Evolutionary conservation across 2,797 vertebrate species (phyloP).

Genomic region (Sebastes umbrosus): DNA sequence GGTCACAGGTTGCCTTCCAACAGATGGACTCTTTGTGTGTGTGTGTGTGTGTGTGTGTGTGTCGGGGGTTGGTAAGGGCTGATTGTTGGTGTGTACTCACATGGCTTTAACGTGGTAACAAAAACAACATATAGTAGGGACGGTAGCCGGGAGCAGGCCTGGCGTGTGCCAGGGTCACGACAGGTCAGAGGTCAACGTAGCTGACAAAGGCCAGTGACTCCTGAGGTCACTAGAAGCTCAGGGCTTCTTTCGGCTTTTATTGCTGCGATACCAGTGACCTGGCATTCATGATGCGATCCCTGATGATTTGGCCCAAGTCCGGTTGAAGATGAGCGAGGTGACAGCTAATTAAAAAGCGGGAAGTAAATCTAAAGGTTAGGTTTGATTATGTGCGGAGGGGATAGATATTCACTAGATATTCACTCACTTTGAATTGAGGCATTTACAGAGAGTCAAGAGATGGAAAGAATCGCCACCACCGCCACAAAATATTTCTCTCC

Average conservation of each 20-base stretch:
- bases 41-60: slow-evolving; percentile 7
- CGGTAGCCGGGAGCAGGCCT: slow-evolving; percentile 26
- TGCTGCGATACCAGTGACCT: slow-evolving; percentile 42
- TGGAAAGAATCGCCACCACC: slow-evolving; percentile 21
- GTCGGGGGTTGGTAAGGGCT: neutral
- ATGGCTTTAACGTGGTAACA: slow-evolving; percentile 59
- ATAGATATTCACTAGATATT: neutral
- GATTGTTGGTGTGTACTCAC: slow-evolving; percentile 51
- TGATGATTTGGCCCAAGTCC: slow-evolving; percentile 21
- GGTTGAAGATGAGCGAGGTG: slow-evolving; percentile 10
- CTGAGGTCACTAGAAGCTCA: slow-evolving; percentile 46
- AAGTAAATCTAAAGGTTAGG: slow-evolving; percentile 28
- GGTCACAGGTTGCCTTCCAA: slow-evolving; percentile 71
- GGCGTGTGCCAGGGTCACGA: slow-evolving; percentile 69
- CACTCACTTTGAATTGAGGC: neutral
- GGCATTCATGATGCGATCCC: slow-evolving; percentile 51
- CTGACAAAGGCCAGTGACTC: slow-evolving; percentile 62
- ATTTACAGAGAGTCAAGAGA: slow-evolving; percentile 1
- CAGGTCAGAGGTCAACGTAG: slow-evolving; percentile 56
- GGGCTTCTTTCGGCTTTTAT: slow-evolving; percentile 31
- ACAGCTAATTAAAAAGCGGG: slow-evolving; percentile 45
- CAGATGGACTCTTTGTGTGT: slow-evolving; percentile 60
- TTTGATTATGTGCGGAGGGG: slow-evolving; percentile 4
- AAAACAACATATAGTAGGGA: slow-evolving; percentile 32
- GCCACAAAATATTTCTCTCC: slow-evolving; percentile 20